Conservation (phyloP, 2,888 invertebrate genomes). For the Scotopteryx bipunctaria region DNA sequence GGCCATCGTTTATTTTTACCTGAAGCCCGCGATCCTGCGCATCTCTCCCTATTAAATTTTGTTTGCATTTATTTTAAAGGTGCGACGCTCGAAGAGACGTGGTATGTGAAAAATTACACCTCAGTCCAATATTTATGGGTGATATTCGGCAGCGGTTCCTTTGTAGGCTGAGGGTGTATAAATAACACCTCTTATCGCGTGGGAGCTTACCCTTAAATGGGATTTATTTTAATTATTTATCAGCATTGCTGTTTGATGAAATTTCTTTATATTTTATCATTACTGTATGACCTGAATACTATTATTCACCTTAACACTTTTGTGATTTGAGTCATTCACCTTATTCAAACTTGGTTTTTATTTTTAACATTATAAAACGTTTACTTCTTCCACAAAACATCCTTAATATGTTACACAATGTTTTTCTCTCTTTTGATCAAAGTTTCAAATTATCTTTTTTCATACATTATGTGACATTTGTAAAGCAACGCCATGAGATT, state of each 20-base stretch:
- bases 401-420: too few relatives aligned
- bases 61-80: conserved; percentile 84
- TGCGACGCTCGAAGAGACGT: conserved; percentile 81
- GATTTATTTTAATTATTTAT: conserved; percentile 82
- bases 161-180: conserved; percentile 82
- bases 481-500: conserved; percentile 26
- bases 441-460: neutral
- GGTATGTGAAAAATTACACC: conserved; percentile 84
- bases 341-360: too few relatives aligned
- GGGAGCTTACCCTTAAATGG: conserved; percentile 81
- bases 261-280: conserved; percentile 30
- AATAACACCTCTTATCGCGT: conserved; percentile 83
- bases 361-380: too few relatives aligned
- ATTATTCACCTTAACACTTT: neutral
- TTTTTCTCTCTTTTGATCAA: too few relatives aligned
- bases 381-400: neutral
- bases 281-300: conserved; percentile 12
- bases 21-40: conserved; percentile 79
- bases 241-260: conserved; percentile 55
- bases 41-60: conserved; percentile 84
- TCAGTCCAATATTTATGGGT: conserved; percentile 83
- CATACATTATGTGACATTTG: conserved; percentile 15
- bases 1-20: conserved; percentile 80
- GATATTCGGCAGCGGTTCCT: conserved; percentile 84
- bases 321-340: neutral